Base-by-base conservation (phyloP, 2,888 invertebrate species). In the Ophion ventricosus region DNA sequence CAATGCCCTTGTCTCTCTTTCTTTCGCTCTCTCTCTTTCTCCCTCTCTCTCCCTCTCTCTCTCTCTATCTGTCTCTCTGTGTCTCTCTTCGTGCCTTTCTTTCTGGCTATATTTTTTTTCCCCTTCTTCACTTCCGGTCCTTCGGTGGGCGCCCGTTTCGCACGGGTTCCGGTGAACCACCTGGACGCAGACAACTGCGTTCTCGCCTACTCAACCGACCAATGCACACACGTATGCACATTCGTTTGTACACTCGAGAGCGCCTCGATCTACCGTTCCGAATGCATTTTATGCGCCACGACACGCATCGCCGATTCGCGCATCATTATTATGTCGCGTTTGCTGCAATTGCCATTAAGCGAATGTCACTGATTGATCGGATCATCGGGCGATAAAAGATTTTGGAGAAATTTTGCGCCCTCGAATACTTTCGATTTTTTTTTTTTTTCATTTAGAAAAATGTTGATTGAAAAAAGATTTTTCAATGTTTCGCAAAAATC, bases 81-180 rank as follows among this genome's bases (percentile, higher is more conserved):
- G n/a, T 49, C 17, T 14, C 43, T 54, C 63, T 77, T 17, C 11
- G 49, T 49, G 14, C 17, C 4, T 49, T 25, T 17, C 25, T n/a
- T 49, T 67, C 25, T 25, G 43, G 23, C 43, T 64, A 61, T 66
- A 35, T 77, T 57, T 61, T 56, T 57, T 63, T 43, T 20, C 26
- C 59, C 64, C 63, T 69, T 35, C 57, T 35, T 75, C 20, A 81
- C 86, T 87, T 87, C 87, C 87, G 86, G 87, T 84, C 82, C 76
- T 79, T 76, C 76, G 75, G 79, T 78, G 84, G 84, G 79, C 84
- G 74, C 84, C 84, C 84, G 84, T 84, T 84, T 83, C 84, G 78
- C 84, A 79, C 81, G 83, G 83, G 83, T 85, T 82, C 85, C 80
- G 85, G 77, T 82, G 74, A 72, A 73, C 82, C 87, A 87, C 86